Base-by-base conservation (phyloP, 2,888 invertebrate genomes). In the Drosophila nr. fundita region DNA sequence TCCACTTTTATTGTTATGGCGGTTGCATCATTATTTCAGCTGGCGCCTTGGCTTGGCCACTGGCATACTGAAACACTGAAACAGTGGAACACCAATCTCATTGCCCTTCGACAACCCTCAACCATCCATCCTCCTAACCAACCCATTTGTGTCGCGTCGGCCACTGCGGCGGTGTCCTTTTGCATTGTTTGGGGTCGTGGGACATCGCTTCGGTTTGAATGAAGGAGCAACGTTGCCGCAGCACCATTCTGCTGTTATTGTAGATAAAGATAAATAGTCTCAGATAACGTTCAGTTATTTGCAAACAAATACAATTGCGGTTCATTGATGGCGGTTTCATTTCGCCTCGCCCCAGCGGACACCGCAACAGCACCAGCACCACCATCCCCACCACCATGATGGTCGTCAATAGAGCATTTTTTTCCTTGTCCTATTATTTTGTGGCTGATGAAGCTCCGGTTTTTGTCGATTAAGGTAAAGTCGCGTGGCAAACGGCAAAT, bases 301-400 rank as follows among this genome's bases (percentile, higher is more conserved):
- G 87, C 87, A 87, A 87, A 87, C 89, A 89, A 89, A 89, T 89
- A 87, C 87, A 87, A 87, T 89, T 87, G 87, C 82, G 87, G 87
- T 87, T 89, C 87, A 87, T 89, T 87, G 87, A 89, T 85, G 87
- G 85, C 76, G 87, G 83, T 85, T 83, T 77, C 76, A 80, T 83
- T 74, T 74, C 59, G 71, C 78, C 34, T 45, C 29, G 34, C 67
- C 68, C 67, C 78, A 73, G 29, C 42, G 75, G 67, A 63, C 52
- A 65, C 62, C 60, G 42, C 55, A 68, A 18, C 63, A 49, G n/a
- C 13, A 27, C 30, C 42, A 21, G 24, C n/a, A 21, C 32, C 6
- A 21, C 18, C 50, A 42, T 5, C 4, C 8, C 49, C 54, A 62
- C 49, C 24, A 32, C 15, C 15, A 21, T 21, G 21, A 45, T 45